Evolutionary conservation across 2,797 vertebrate species (phyloP), one percentile per base, ranked within the genome.

Genomic region (Adelosebastes latens): DNA sequence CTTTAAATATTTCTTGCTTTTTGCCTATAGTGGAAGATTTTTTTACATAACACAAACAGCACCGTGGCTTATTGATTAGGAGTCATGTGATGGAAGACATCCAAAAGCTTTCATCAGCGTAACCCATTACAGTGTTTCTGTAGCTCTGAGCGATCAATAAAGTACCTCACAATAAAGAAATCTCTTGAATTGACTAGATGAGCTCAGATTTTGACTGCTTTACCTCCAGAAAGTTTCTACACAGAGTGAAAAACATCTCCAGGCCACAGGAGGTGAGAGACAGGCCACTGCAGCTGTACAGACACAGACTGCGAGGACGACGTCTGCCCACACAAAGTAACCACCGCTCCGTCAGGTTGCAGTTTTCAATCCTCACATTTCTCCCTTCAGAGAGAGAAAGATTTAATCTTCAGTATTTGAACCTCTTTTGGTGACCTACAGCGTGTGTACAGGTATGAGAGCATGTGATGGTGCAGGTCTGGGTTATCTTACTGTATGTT

Each of bases 401-500:
- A 55, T 25, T 62, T 25, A 8, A 2, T 53, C 4, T 52, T 86
- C 8, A 42, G 16, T 18, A 0, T 10, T 4, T 75, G 3, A 56
- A 29, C 14, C 10, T 80, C 65, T 63, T 79, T 24, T 24, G 4
- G 24, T 79, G 64, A 68, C 25, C 68, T 79, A 58, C 60, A 81
- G 72, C n/a, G 27, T 75, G 69, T 80, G 63, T 76, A 27, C 49
- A 70, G 64, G 7, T 53, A 32, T 70, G 80, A 60, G 46, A 80
- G 20, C 77, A 62, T 87, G 75, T 89, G 77, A 87, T 87, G 63
- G 13, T 72, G 72, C 86, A 83, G 71, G 74, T 86, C 58, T 74
- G 74, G 77, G 82, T 87, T 93, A 93, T 93, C 89, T 86, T 46
- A 56, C 58, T 32, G 58, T 68, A 75, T 96, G 92, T 97, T 97